Evolutionary conservation across 2,888 invertebrate genomes (phyloP), one percentile per base, ranked within the genome.

Genomic region (Metopia argyrocephala): DNA sequence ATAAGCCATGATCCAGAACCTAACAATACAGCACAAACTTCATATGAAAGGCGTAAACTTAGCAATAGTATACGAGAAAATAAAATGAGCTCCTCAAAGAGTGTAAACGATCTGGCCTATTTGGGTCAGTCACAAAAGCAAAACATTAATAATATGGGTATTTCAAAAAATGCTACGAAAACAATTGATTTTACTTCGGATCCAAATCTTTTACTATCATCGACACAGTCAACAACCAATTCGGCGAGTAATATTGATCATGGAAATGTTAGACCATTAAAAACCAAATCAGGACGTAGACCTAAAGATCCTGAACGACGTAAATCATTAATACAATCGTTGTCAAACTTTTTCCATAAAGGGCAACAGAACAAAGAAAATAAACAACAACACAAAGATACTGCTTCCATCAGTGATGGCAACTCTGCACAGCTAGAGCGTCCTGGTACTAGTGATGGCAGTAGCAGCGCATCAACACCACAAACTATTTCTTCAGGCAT

Each of bases 281-380:
- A 86, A 78, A 64, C 81, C 2, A 87, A 87, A 76, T 75, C 86
- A 2, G 85, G 75, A 61, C 86, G 88, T 7, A 84, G 89, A 0
- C 85, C 86, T 64, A 94, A 94, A 86, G 94, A 94, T 87, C 92
- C 93, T 0, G 95, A 95, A 86, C 92, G 96, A 82, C 92, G 96
- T 80, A 95, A 94, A 86, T 96, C 96, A 90, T 94, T 96, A 68
- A 96, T 96, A 86, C 96, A 95, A 91, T 94, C 96, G 66, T 94
- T 97, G 82, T 94, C 96, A 20, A 96, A 94, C 89, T 95, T 96
- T 89, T 95, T 97, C 88, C 93, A 94, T 85, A 94, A 95, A 89
- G 94, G 94, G 85, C 84, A 76, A 38, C 81, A 84, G 12, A 54
- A 85, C 23, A 78, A 81, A 38, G 71, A 76, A 59, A 93, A 93